Evolutionary conservation across 1,140 invertebrate genomes (phyloP).

Genomic region (Drosophila chauvacae): DNA sequence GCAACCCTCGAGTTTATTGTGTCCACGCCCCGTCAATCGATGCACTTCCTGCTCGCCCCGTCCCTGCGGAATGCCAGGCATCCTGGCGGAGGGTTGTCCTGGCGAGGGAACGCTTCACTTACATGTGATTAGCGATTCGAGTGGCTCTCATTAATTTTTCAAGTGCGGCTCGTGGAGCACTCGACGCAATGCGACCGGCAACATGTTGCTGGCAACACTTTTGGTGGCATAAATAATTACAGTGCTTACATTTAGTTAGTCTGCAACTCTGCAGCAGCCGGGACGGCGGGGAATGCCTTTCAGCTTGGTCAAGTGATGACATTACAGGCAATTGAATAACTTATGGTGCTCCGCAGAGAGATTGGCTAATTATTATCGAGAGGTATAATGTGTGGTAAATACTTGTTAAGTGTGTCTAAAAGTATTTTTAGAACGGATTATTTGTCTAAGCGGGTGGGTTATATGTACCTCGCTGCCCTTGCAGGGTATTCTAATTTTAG

Average conservation of each 20-base stretch:
- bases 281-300: not conserved
- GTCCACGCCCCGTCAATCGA: slow-evolving; percentile 38
- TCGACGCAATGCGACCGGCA: slow-evolving; percentile 46
- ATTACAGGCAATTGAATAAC: slow-evolving; percentile 20
- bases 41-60: slow-evolving; percentile 21
- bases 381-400: not conserved
- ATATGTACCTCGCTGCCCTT: no score
- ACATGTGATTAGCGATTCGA: slow-evolving; percentile 79
- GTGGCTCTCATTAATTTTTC: slow-evolving; percentile 80
- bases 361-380: not conserved
- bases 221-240: slow-evolving; percentile 37
- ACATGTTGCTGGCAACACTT: slow-evolving; percentile 67
- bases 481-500: no score
- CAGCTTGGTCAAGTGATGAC: slow-evolving; percentile 12
- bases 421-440: no score
- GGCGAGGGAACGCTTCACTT: slow-evolving; percentile 50
- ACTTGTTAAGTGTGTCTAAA: not conserved
- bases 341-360: not conserved
- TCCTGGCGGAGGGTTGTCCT: slow-evolving; percentile 41
- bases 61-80: slow-evolving; percentile 2
- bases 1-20: slow-evolving; percentile 58
- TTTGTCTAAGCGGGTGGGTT: no score
- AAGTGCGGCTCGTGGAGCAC: slow-evolving; percentile 65
- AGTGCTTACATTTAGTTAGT: slow-evolving; percentile 20
- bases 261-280: slow-evolving; percentile 1